These are phyloP conservation scores for Noctua pronuba DNA, from an alignment of 2,888 invertebrate species.

Conservation along the genomic window DNA sequence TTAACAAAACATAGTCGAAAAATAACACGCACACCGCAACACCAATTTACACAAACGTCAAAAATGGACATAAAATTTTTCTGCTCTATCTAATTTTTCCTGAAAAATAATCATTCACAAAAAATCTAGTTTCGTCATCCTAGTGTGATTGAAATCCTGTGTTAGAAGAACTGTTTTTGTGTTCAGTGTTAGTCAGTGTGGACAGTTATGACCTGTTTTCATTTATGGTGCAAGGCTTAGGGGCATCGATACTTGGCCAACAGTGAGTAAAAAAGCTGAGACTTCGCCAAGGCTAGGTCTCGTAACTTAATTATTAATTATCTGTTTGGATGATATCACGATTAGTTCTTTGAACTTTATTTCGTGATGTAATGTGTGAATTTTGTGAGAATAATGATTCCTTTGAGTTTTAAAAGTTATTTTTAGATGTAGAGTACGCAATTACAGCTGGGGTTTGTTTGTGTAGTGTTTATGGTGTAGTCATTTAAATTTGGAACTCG, in stretches of 20 bases:
- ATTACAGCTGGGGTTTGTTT: constrained; percentile 77
- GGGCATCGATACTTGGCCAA: constrained; percentile 68
- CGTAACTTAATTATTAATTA: constrained; percentile 76
- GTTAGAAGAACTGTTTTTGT: constrained; percentile 65
- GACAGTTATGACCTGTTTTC: constrained; percentile 69
- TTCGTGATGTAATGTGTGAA: constrained; percentile 71
- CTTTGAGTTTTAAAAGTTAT: constrained; percentile 79
- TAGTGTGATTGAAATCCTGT: constrained; percentile 66
- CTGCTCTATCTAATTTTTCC: constrained; percentile 75
- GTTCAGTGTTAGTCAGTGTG: constrained; percentile 69
- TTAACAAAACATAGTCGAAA: constrained; percentile 22
- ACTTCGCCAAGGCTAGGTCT: constrained; percentile 69
- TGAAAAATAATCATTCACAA: constrained; percentile 76
- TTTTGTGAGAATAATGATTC: constrained; percentile 71
- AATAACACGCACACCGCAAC: constrained; percentile 23
- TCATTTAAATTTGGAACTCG: constrained; percentile 65
- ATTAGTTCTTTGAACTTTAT: constrained; percentile 78
- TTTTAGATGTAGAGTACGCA: constrained; percentile 82
- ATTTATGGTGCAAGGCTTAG: constrained; percentile 63
- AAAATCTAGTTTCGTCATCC: constrained; percentile 67
- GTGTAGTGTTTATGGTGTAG: constrained; percentile 72
- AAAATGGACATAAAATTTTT: constrained; percentile 78
- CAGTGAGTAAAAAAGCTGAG: constrained; percentile 68
- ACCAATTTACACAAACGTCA: constrained; percentile 76
- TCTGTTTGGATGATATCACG: constrained; percentile 85